A percentile compares a stretch with the other conserved stretches of the same genome.
Conservation (phyloP, 2,888 invertebrate species). For the Euphydryas editha region DNA sequence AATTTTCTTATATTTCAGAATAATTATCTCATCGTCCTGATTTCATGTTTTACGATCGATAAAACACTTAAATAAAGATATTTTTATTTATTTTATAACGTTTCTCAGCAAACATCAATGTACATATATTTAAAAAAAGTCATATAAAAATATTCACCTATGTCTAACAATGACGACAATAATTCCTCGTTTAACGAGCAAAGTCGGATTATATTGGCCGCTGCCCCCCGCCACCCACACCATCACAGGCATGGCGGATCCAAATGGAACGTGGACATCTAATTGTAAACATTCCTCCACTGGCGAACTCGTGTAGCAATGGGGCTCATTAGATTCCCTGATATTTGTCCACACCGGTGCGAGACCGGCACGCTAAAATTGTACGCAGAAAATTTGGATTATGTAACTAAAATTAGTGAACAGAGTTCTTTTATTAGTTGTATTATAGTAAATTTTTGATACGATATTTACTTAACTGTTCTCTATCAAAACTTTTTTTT, state of each 20-base stretch:
- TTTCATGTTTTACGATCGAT: not conserved
- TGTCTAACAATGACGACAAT: slow-evolving; percentile 67
- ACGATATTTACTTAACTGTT: too few relatives aligned
- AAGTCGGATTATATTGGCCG: slow-evolving; percentile 58
- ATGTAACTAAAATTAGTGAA: not conserved
- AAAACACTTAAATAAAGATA: not conserved
- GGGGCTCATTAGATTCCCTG: slow-evolving; percentile 54
- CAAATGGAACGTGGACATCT: slow-evolving; percentile 84
- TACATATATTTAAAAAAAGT: not conserved
- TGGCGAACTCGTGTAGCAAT: slow-evolving; percentile 56
- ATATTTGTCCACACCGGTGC: slow-evolving; percentile 67
- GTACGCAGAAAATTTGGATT: not conserved
- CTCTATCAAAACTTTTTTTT: too few relatives aligned
- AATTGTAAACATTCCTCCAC: slow-evolving; percentile 86
- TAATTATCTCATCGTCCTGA: not conserved
- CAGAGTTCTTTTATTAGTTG: too few relatives aligned
- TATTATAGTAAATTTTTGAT: too few relatives aligned
- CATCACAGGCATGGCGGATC: slow-evolving; percentile 61
- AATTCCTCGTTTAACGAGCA: slow-evolving; percentile 61
- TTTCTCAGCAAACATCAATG: not conserved
- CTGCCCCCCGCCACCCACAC: slow-evolving; percentile 68
- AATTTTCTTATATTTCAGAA: not conserved
- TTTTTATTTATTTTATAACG: not conserved
- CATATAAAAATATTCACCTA: slow-evolving; percentile 52
- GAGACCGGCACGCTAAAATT: slow-evolving; percentile 60